Conservation (phyloP, 2,888 invertebrate genomes). For the Cataglyphis rosenhaueri region DNA sequence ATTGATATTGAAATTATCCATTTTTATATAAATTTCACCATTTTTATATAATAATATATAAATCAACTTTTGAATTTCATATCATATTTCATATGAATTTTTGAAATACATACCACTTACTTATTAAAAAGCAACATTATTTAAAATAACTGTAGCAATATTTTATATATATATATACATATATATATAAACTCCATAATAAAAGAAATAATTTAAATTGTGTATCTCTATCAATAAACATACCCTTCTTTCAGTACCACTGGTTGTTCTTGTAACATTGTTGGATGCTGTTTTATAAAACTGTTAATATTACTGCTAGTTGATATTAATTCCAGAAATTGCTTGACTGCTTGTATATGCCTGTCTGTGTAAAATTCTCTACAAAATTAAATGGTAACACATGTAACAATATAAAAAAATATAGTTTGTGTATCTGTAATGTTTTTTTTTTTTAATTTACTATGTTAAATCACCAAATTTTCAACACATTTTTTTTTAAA, state of each 20-base stretch:
- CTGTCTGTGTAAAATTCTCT: conserved; percentile 92
- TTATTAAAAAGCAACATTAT: background rate
- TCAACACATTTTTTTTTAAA: background rate
- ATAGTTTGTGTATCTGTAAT: background rate
- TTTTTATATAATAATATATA: background rate
- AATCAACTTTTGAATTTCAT: background rate
- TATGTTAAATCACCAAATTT: background rate
- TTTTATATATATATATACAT: no score
- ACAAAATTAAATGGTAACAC: conserved; percentile 83
- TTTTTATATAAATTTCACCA: background rate
- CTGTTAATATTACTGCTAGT: conserved; percentile 88
- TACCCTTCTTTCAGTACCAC: conserved; percentile 97
- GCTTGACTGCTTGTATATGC: conserved; percentile 92
- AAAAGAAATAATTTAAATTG: background rate
- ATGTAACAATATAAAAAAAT: background rate
- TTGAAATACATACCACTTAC: background rate
- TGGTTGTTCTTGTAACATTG: conserved; percentile 88
- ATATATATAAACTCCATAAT: background rate
- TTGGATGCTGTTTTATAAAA: conserved; percentile 78
- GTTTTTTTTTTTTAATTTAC: background rate
- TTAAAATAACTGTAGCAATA: background rate
- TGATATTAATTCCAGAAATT: conserved; percentile 96
- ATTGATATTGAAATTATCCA: background rate
- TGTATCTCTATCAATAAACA: conserved; percentile 83
- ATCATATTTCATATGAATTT: no score